These are phyloP conservation scores for Diplodus sargus DNA, from an alignment of 2,797 vertebrate species.

Conservation along the genomic window DNA sequence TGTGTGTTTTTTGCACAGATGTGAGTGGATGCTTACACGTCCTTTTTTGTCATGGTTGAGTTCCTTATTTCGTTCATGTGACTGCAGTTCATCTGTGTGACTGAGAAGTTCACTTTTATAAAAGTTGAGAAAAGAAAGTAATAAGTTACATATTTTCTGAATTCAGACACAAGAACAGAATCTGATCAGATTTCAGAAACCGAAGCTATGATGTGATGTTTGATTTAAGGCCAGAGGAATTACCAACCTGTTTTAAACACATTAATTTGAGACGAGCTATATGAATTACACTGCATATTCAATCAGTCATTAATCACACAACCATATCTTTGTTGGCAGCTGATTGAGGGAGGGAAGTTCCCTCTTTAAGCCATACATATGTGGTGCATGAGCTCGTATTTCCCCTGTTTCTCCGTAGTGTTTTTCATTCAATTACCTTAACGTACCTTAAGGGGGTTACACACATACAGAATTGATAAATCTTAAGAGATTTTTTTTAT, in stretches of 20 bases:
- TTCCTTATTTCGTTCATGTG: constrained; percentile 38
- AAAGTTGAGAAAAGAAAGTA: background rate
- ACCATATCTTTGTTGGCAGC: background rate
- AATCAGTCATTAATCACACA: constrained; percentile 5
- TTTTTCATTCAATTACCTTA: background rate
- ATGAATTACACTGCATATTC: background rate
- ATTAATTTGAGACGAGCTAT: constrained; percentile 11
- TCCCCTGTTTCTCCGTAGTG: constrained; percentile 1
- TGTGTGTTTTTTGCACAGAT: background rate
- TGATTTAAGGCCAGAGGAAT: background rate
- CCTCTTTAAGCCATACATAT: constrained; percentile 4
- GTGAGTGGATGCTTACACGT: background rate
- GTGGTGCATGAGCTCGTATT: background rate
- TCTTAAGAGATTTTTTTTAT: no score
- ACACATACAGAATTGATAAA: no score
- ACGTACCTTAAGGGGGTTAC: background rate
- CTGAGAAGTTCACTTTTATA: background rate
- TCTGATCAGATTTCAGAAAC: background rate
- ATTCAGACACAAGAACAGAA: background rate
- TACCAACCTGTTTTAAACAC: background rate
- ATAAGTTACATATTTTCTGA: background rate
- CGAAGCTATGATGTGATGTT: background rate
- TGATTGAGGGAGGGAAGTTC: constrained; percentile 8
- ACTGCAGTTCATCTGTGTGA: background rate
- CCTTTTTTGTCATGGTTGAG: background rate